phyloP scores from a whole-genome alignment of 1,140 invertebrate genomes.

The Pseudomyrmex cubaensis region DNA sequence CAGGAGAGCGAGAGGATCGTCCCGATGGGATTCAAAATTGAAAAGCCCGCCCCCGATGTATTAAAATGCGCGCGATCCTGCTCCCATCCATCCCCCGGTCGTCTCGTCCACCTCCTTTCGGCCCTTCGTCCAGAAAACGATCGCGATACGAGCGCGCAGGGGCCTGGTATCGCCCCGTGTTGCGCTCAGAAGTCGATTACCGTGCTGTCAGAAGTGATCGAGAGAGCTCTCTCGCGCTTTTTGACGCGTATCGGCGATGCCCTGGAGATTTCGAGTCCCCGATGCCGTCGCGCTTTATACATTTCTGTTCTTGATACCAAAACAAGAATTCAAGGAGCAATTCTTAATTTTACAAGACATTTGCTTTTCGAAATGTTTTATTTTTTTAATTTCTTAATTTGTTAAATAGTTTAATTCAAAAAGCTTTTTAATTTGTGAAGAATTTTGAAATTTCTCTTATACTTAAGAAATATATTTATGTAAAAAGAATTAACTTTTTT shows the following conservation, averaged over 20 bases:
- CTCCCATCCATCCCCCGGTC: conserved; percentile 47
- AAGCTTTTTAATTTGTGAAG: too few species aligned
- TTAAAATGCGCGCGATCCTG: conserved; percentile 73
- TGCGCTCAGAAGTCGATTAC: conserved; percentile 62
- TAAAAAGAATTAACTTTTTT: neutral
- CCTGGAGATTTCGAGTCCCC: conserved; percentile 42
- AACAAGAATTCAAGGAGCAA: neutral
- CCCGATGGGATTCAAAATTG: conserved; percentile 76
- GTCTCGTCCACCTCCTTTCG: conserved; percentile 55
- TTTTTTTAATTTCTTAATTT: too few species aligned
- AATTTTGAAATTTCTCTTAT: neutral
- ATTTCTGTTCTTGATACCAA: neutral
- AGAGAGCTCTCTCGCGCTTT: conserved; percentile 47
- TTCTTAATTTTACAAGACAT: neutral
- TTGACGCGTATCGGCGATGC: conserved; percentile 50
- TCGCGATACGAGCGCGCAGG: conserved; percentile 49
- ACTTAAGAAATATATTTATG: neutral
- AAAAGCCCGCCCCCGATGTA: conserved; percentile 76
- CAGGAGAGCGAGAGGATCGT: conserved; percentile 72
- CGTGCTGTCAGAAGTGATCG: conserved; percentile 59
- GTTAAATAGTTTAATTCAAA: too few species aligned
- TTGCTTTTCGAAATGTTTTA: too few species aligned
- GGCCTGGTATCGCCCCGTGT: conserved; percentile 37
- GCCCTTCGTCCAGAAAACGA: conserved; percentile 53
- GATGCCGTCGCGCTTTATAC: neutral